These are phyloP conservation scores for Netelia melanura DNA, from an alignment of 2,888 invertebrate species.

Conservation along the genomic window DNA sequence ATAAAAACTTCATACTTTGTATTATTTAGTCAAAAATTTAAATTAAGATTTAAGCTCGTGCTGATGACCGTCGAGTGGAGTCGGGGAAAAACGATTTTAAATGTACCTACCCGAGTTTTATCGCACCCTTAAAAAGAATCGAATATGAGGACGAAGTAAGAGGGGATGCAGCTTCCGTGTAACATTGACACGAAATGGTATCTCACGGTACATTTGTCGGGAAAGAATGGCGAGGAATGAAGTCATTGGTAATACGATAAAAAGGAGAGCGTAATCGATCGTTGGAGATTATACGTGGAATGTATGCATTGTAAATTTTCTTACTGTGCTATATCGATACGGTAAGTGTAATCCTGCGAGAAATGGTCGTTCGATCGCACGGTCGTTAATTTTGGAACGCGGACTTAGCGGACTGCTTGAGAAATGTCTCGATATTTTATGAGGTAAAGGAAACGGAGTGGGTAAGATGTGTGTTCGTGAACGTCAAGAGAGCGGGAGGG, in stretches of 20 bases:
- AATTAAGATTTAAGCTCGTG: background rate
- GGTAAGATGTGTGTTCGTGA: constrained; percentile 22
- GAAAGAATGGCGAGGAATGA: background rate
- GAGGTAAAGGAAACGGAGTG: constrained; percentile 10
- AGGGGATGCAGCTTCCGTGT: no score
- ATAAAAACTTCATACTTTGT: constrained; percentile 1
- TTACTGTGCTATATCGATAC: background rate
- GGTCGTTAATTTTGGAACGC: constrained; percentile 39
- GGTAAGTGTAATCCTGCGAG: constrained; percentile 24
- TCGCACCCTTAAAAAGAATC: no score
- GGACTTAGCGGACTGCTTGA: constrained; percentile 49
- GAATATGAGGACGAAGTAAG: no score
- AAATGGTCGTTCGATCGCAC: constrained; percentile 29
- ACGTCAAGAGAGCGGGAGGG: background rate
- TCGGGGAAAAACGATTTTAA: no score
- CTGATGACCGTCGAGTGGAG: no score
- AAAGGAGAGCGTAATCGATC: background rate
- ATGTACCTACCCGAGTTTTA: no score
- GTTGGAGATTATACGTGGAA: background rate
- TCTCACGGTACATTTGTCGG: no score
- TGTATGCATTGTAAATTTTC: background rate
- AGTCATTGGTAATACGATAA: background rate
- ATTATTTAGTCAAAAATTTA: background rate
- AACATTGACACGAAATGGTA: no score
- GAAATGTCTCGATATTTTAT: constrained; percentile 56